Evolutionary conservation across 2,113 vertebrate species (phyloP).

Genomic region (Phodopus roborovskii): DNA sequence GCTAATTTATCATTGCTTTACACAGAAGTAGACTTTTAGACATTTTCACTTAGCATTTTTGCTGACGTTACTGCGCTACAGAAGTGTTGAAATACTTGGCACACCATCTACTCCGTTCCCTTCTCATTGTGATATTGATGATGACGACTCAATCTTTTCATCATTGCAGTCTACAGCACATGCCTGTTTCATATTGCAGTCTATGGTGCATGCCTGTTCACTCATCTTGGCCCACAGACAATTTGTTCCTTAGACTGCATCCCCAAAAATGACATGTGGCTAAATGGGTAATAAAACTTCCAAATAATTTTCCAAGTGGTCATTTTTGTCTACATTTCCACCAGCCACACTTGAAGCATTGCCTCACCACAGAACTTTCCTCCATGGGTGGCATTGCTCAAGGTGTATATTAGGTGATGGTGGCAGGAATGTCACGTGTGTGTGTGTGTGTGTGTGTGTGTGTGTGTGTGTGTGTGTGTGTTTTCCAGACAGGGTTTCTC

Average conservation of each 20-base stretch:
- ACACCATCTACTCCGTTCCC: neutral
- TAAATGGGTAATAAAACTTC: neutral
- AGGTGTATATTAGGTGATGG: neutral
- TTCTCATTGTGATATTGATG: neutral
- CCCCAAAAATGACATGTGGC: neutral
- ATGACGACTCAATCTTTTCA: neutral
- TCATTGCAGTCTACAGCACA: fast-evolving
- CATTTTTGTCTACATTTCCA: neutral
- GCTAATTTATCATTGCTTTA: neutral
- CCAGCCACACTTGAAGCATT: neutral
- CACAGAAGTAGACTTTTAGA: neutral
- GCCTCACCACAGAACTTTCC: neutral
- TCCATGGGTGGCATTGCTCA: neutral
- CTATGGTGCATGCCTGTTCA: neutral
- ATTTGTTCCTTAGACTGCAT: neutral
- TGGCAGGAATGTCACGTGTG: neutral
- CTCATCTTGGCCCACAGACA: neutral
- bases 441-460: too few relatives aligned
- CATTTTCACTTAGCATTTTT: neutral
- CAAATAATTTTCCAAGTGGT: neutral
- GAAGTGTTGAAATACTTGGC: neutral
- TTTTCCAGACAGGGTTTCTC: too few relatives aligned
- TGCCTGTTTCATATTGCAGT: too few relatives aligned
- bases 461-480: too few relatives aligned
- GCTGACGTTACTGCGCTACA: too few relatives aligned